These are phyloP conservation scores for Cecidostiba fungosa DNA, from an alignment of 2,888 invertebrate genomes.

Conservation along the genomic window DNA sequence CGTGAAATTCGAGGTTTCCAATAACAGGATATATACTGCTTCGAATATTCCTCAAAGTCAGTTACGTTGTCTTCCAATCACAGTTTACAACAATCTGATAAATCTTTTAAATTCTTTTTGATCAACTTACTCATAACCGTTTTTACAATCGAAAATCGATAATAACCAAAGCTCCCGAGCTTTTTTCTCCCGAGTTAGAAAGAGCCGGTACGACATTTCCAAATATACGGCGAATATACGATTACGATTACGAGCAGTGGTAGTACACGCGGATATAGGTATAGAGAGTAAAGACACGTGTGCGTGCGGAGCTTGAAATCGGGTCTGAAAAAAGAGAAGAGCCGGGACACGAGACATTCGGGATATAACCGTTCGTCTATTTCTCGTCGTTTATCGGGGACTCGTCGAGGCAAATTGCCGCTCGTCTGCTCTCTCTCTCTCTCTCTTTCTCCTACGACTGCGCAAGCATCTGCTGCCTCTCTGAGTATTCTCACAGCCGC, in stretches of 20 bases:
- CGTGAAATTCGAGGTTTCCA: too few relatives aligned
- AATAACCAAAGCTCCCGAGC: too few relatives aligned
- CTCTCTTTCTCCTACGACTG: background rate
- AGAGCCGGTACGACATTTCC: background rate
- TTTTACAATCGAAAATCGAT: too few relatives aligned
- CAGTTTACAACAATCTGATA: too few relatives aligned
- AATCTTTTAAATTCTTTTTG: too few relatives aligned
- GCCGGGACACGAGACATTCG: conserved; percentile 28
- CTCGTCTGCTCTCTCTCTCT: conserved; percentile 43
- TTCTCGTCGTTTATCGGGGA: conserved; percentile 57
- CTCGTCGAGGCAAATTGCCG: conserved; percentile 63
- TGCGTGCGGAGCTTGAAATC: background rate
- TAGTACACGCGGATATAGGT: background rate
- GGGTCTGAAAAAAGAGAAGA: conserved; percentile 1
- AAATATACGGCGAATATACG: background rate
- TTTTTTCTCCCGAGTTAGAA: too few relatives aligned
- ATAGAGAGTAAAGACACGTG: background rate
- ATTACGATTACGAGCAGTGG: background rate
- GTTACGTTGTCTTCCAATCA: too few relatives aligned
- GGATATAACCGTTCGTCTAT: conserved; percentile 51
- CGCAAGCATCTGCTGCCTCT: conserved; percentile 20
- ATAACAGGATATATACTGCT: too few relatives aligned
- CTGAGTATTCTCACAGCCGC: conserved; percentile 12
- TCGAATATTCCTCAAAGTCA: too few relatives aligned
- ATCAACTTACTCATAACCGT: too few relatives aligned